Percentiles rank a stretch among this genome's conserved stretches.
phyloP scores from a whole-genome alignment of 2,888 invertebrate genomes.

The Phlogophora meticulosa region DNA sequence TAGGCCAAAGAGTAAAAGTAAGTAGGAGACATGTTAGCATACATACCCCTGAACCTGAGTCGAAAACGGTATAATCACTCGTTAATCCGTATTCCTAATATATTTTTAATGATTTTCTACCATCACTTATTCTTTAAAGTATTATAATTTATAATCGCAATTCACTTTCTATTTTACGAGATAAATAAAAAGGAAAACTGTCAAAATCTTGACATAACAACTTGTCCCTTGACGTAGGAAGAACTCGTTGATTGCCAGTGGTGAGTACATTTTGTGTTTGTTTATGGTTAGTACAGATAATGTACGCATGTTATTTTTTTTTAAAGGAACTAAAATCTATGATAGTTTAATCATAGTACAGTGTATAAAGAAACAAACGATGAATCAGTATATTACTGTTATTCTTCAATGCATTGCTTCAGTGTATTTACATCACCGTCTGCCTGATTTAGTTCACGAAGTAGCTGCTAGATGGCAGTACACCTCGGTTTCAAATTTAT shows the following conservation, averaged over 20 bases:
- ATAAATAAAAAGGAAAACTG: slow-evolving; percentile 74
- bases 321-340: too few species aligned
- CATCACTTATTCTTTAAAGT: slow-evolving; percentile 24
- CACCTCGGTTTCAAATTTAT: neutral
- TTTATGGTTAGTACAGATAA: slow-evolving; percentile 32
- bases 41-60: slow-evolving; percentile 75
- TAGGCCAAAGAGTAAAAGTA: slow-evolving; percentile 81
- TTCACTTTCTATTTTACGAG: slow-evolving; percentile 76
- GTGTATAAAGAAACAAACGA: too few species aligned
- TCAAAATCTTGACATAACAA: slow-evolving; percentile 76
- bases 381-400: too few species aligned
- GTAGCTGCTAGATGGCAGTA: slow-evolving; percentile 31
- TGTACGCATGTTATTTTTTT: neutral
- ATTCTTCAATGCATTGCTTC: neutral
- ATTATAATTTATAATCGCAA: slow-evolving; percentile 57
- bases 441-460: slow-evolving; percentile 3
- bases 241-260: slow-evolving; percentile 26
- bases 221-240: slow-evolving; percentile 53
- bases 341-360: too few species aligned
- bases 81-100: slow-evolving; percentile 39
- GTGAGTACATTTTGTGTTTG: slow-evolving; percentile 26
- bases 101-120: slow-evolving; percentile 30
- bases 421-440: neutral
- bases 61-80: slow-evolving; percentile 61
- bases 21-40: slow-evolving; percentile 71